Percentiles rank a stretch among this genome's conserved stretches.
phyloP scores from a whole-genome alignment of 2,113 vertebrate genomes.

The Ailurus styani region DNA sequence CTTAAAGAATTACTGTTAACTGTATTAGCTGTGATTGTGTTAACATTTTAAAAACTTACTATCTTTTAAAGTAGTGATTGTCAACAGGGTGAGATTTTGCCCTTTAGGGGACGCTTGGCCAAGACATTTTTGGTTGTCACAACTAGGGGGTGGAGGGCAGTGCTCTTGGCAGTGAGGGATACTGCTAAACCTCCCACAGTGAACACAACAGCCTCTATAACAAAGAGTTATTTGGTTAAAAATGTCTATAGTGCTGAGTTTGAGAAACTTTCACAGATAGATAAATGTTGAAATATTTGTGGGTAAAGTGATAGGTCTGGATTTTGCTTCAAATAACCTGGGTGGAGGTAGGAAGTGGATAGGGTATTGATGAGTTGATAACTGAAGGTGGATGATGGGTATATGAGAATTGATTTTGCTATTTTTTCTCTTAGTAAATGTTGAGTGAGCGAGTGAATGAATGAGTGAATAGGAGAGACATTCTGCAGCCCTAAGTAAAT shows the following conservation, averaged over 20 bases:
- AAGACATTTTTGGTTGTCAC: neutral
- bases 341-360: neutral
- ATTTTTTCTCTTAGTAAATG: conserved; percentile 48
- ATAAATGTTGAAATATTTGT: neutral
- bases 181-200: neutral
- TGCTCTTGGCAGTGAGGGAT: neutral
- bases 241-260: neutral
- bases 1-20: neutral
- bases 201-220: neutral
- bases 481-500: neutral
- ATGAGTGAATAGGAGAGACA: neutral
- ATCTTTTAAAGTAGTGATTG: neutral
- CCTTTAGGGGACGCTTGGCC: neutral
- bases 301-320: conserved; percentile 2
- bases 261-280: neutral
- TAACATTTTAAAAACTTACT: neutral
- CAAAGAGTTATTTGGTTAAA: neutral
- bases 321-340: conserved; percentile 21
- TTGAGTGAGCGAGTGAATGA: neutral
- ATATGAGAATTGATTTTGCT: neutral
- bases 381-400: neutral
- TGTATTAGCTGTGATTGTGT: neutral
- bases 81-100: neutral
- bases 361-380: neutral
- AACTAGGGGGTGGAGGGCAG: neutral